These are phyloP conservation scores for Stichodactyla helianthus DNA, from an alignment of 64 coral and sea anemone species.

Conservation along the genomic window DNA sequence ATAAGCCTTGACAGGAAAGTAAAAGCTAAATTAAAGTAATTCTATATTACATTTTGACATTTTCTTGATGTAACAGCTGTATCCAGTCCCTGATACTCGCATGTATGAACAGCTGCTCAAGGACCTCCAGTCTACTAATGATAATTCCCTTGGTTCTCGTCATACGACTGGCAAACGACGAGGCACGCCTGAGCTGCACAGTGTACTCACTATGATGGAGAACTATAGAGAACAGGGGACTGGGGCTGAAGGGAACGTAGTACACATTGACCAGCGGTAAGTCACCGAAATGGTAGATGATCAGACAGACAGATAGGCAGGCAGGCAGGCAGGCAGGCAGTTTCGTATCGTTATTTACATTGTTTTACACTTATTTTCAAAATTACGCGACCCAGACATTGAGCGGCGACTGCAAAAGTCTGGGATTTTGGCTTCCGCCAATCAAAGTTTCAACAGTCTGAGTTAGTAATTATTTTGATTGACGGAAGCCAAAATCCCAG, in stretches of 20 bases:
- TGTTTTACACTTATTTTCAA: too few species aligned
- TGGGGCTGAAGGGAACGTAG: neutral
- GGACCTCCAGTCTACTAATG: neutral
- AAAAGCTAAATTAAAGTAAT: neutral
- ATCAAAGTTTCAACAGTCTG: too few species aligned
- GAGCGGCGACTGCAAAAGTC: too few species aligned
- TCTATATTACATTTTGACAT: neutral
- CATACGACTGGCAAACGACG: neutral
- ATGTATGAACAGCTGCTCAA: conserved; percentile 12
- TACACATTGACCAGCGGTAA: neutral
- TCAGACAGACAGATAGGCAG: neutral
- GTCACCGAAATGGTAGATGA: neutral
- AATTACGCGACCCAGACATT: too few species aligned
- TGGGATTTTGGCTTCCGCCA: too few species aligned
- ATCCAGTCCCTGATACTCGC: conserved; percentile 6
- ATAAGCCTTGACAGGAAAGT: neutral
- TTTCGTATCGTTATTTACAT: too few species aligned
- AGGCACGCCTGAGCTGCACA: neutral
- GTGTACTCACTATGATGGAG: neutral
- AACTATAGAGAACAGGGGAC: conserved; percentile 7
- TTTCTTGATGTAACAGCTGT: conserved; percentile 22
- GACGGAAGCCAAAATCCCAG: too few species aligned
- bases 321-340: neutral
- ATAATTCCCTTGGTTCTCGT: conserved; percentile 1
- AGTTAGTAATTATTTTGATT: too few species aligned